Base-by-base conservation (phyloP, 2,888 invertebrate genomes). In the Dryobota labecula region DNA sequence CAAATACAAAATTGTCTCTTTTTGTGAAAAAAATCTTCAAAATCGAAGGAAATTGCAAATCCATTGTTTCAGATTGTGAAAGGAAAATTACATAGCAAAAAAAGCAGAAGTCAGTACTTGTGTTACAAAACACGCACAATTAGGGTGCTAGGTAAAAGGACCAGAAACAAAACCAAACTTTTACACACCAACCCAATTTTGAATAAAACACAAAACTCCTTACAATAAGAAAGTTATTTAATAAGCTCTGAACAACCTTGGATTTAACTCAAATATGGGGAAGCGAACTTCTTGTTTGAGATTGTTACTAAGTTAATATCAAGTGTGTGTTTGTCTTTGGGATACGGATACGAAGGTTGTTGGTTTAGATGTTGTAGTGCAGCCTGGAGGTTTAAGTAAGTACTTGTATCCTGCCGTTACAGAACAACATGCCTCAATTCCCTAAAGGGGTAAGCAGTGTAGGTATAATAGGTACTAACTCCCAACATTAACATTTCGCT, bases 161-260 rank as follows among this genome's bases (percentile, higher is more conserved):
- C 13, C 30, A 33, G 18, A 72, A 65, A 47, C 38, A 47, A 47
- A 33, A 18, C 18, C 8, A 20, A 73, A 67, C 38, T 76, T 76
- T 45, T 38, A 20, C 18, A 58, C 33, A 36, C 54, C 7, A 49
- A 45, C 41, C 56, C 6, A 64, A 78, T 82, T 80, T 82, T 73
- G 67, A 78, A 73, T 82, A 78, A 63, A 82, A 51, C 58, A n/a
- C 38, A 38, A 64, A 80, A 66, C 68, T 73, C 53, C 68, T n/a
- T 47, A 73, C 78, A 80, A 66, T 69, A 69, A 53, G 63, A 82
- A 82, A 82, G 61, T 83, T 82, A 65, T 73, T 68, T 80, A 80
- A 82, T 82, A 82, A 80, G 54, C 67, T 45, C 53, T 45, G 43
- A 41, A 66, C 62, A 66, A 27, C 64, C 53, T 65, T 66, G 56